Conservation (phyloP, 2,113 vertebrate species). For the Triplophysa tibetana region DNA sequence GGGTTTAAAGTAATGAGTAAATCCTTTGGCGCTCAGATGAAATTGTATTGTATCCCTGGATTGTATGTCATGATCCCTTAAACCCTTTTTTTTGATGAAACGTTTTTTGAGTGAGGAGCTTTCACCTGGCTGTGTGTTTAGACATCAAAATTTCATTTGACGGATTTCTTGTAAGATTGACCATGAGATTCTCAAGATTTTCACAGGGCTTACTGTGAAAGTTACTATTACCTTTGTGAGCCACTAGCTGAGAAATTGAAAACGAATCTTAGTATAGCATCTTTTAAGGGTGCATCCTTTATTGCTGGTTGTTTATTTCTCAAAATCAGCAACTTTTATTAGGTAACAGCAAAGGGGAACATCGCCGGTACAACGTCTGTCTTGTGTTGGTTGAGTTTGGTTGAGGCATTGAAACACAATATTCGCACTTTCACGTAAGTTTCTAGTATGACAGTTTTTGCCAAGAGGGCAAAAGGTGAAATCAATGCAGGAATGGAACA, state of each 20-base stretch:
- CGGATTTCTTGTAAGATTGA: not conserved
- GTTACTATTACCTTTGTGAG: no score
- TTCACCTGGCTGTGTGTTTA: conserved; percentile 1
- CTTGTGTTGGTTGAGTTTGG: not conserved
- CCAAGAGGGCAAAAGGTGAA: not conserved
- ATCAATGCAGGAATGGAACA: conserved; percentile 2
- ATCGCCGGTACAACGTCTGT: not conserved
- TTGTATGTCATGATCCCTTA: not conserved
- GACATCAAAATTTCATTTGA: conserved; percentile 12
- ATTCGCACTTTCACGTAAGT: not conserved
- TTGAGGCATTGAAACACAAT: not conserved
- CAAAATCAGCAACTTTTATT: not conserved
- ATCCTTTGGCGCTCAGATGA: not conserved
- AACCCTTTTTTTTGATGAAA: not conserved
- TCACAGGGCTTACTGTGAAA: not conserved
- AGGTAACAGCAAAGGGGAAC: not conserved
- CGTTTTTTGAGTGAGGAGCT: not conserved
- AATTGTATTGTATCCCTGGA: not conserved
- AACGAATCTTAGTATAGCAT: not conserved
- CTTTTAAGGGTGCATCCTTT: conserved; percentile 1
- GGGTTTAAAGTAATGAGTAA: not conserved
- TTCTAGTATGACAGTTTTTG: not conserved
- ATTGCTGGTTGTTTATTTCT: conserved; percentile 9
- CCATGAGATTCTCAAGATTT: conserved; percentile 11
- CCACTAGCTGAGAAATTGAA: not conserved